Conservation (phyloP, 2,888 invertebrate genomes). For the Ophraella communa region DNA sequence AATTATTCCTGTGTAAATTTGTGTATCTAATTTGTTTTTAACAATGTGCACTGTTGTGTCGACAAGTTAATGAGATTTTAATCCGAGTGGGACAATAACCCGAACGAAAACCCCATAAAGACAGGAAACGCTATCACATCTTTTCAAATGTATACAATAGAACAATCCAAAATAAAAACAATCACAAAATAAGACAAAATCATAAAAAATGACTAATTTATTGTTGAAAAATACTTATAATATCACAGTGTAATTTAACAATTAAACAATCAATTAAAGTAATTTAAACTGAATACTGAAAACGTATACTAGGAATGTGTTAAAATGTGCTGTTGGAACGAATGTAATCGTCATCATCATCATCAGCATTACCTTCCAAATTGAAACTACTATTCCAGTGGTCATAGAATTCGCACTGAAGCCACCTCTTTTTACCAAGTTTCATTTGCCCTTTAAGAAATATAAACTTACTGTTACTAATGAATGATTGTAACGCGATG, state of each 20-base stretch:
- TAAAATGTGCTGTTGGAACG: conserved; percentile 51
- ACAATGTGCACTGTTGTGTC: no score
- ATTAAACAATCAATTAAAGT: conserved; percentile 29
- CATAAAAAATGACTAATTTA: conserved; percentile 49
- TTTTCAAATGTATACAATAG: background rate
- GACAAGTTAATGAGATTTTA: no score
- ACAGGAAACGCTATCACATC: no score
- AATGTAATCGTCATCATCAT: conserved; percentile 44
- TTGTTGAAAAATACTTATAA: conserved; percentile 44
- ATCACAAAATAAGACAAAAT: conserved; percentile 48
- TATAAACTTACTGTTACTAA: conserved; percentile 11
- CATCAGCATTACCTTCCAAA: conserved; percentile 73
- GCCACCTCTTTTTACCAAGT: conserved; percentile 87
- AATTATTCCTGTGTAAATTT: no score
- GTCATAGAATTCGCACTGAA: conserved; percentile 83
- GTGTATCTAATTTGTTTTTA: no score
- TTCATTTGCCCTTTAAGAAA: conserved; percentile 76
- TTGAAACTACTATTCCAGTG: conserved; percentile 85
- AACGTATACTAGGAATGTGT: conserved; percentile 31
- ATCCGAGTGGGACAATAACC: no score
- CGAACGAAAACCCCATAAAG: no score
- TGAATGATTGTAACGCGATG: background rate
- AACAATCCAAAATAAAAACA: conserved; percentile 39
- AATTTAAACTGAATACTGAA: conserved; percentile 33
- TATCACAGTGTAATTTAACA: conserved; percentile 50